Base-by-base conservation (phyloP, 2,797 vertebrate genomes). In the Macropodus opercularis region DNA sequence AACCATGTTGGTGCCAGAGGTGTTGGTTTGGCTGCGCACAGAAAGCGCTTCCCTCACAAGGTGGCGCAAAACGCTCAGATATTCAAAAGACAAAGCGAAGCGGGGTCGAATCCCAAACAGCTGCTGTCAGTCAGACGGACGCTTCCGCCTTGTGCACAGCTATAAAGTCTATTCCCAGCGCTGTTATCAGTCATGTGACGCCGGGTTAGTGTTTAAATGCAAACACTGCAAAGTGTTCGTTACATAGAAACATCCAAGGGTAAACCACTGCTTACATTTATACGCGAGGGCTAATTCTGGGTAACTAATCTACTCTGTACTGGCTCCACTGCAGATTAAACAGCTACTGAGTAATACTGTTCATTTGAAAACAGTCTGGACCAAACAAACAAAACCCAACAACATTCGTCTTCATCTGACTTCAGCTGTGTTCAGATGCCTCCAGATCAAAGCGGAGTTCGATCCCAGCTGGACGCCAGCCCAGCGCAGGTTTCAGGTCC, bases 321-420 rank as follows among this genome's bases (percentile, higher is more conserved):
- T n/a, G n/a, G n/a, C n/a, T n/a, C n/a, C n/a, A n/a, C n/a, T n/a
- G n/a, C n/a, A n/a, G n/a, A n/a, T n/a, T n/a, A n/a, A n/a, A n/a
- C n/a, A n/a, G n/a, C n/a, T n/a, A n/a, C n/a, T n/a, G n/a, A n/a
- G n/a, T n/a, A n/a, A n/a, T n/a, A n/a, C n/a, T n/a, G n/a, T n/a
- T n/a, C n/a, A n/a, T n/a, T n/a, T n/a, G n/a, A n/a, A n/a, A n/a
- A n/a, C n/a, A n/a, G n/a, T n/a, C n/a, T n/a, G n/a, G n/a, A n/a
- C n/a, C n/a, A n/a, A n/a, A n/a, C n/a, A n/a, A n/a, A n/a, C n/a
- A n/a, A n/a, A n/a, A n/a, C n/a, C n/a, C 92, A 93, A 90, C 92
- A 93, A 95, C 90, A 93, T 92, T 92, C 89, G 93, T 93, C 94
- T 94, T 94, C 94, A 95, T 95, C 87, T 91, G 92, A 93, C 93